Evolutionary conservation across 2,888 invertebrate species (phyloP), one percentile per base, ranked within the genome.

Genomic region (Acrobasis repandana): DNA sequence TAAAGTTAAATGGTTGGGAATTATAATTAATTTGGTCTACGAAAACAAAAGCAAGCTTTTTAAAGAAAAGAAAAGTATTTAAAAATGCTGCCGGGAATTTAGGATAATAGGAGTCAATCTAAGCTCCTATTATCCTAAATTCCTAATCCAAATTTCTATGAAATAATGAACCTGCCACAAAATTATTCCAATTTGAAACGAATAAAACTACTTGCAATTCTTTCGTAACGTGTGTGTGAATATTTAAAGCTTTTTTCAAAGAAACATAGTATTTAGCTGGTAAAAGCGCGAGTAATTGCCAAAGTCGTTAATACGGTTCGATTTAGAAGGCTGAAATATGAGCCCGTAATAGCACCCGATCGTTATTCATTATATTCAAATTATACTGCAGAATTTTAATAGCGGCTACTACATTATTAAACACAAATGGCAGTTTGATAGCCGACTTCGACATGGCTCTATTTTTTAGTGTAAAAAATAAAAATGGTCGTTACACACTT

Each of bases 351-450:
- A 77, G 68, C 54, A 64, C 68, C 69, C 71, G 71, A 81, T 80
- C 71, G 72, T 67, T 65, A 67, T 75, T 78, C 75, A 85, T 82
- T 83, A 82, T 71, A 71, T 69, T 68, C 70, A 77, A 74, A 80
- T 83, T 81, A 78, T 63, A 68, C 63, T 65, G 68, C 67, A 73
- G 67, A 73, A 71, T 77, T 73, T 68, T 75, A 82, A 79, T 73
- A 71, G 73, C 67, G 14, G 52, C 60, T 43, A 34, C 60, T 62
- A 52, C 63, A 58, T 60, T 62, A 63, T 65, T 65, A 60, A 61
- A 56, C 62, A 48, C 62, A 65, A 67, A 64, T 64, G 64, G 46
- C 60, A 59, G 58, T 62, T 62, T 62, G 61, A 63, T 57, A 61
- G 58, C 54, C 51, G 20, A 15, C 51, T 16, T 33, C 43, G 33